Percentiles rank a stretch among this genome's conserved stretches.
Conservation (phyloP, 2,113 vertebrate genomes). For the Egretta garzetta region DNA sequence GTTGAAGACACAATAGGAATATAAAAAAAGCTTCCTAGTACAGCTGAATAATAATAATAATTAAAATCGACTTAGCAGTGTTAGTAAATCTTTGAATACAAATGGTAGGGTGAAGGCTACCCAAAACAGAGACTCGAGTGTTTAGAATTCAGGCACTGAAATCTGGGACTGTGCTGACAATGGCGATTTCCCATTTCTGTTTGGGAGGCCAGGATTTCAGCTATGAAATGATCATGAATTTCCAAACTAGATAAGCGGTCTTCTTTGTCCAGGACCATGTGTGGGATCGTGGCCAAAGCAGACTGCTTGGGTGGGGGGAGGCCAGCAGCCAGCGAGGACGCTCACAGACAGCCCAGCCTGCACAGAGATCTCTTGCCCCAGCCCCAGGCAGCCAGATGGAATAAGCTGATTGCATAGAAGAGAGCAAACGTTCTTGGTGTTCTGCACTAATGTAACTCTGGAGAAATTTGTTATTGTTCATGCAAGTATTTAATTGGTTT, state of each 20-base stretch:
- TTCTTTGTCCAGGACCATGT: neutral
- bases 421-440: neutral
- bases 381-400: neutral
- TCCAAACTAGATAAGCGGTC: neutral
- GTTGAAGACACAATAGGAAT: neutral
- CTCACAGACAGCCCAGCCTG: neutral
- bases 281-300: neutral
- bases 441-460: neutral
- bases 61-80: neutral
- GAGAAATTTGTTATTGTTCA: neutral
- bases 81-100: neutral
- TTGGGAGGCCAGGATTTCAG: neutral
- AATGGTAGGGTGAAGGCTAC: neutral
- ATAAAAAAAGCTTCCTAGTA: neutral
- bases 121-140: neutral
- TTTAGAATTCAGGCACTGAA: neutral
- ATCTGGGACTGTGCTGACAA: accelerated
- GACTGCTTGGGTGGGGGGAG: neutral
- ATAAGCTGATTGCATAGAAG: neutral
- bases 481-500: neutral
- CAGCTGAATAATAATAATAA: slow-evolving; percentile 10
- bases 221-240: neutral
- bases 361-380: neutral
- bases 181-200: neutral
- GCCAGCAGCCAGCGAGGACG: neutral